Evolutionary conservation across 2,888 invertebrate species (phyloP).

Genomic region (Acanthosepion esculentum): DNA sequence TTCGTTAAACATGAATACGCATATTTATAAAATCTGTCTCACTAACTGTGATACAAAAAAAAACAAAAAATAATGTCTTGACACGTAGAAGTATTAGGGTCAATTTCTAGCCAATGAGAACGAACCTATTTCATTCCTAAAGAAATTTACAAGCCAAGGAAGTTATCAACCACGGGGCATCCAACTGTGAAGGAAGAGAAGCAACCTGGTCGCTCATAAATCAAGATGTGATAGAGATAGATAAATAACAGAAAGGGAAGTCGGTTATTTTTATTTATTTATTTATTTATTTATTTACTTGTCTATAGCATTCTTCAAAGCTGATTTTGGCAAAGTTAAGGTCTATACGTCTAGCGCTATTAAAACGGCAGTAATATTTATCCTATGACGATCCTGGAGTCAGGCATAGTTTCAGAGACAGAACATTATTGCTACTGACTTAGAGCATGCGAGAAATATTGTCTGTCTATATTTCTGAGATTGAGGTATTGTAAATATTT

Average conservation of each 20-base stretch:
- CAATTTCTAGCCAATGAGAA: neutral
- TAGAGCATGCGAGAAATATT: no score
- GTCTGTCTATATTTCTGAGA: no score
- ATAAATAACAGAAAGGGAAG: neutral
- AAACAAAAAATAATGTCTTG: no score
- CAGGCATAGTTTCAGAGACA: neutral
- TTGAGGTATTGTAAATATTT: no score
- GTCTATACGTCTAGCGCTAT: neutral
- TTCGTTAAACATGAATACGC: no score
- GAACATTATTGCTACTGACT: neutral
- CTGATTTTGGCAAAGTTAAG: neutral
- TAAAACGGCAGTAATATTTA: neutral
- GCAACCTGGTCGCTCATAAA: neutral
- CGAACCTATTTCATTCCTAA: neutral
- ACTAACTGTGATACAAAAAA: no score
- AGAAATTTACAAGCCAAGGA: neutral
- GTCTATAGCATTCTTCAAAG: neutral
- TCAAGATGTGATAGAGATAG: neutral
- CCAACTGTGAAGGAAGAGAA: neutral
- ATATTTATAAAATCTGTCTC: no score
- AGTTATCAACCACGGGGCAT: neutral
- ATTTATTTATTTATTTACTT: neutral
- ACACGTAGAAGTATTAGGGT: neutral
- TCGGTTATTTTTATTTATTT: neutral
- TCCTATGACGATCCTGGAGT: neutral